phyloP scores from a whole-genome alignment of 1,140 invertebrate genomes.

The Lerema accius region DNA sequence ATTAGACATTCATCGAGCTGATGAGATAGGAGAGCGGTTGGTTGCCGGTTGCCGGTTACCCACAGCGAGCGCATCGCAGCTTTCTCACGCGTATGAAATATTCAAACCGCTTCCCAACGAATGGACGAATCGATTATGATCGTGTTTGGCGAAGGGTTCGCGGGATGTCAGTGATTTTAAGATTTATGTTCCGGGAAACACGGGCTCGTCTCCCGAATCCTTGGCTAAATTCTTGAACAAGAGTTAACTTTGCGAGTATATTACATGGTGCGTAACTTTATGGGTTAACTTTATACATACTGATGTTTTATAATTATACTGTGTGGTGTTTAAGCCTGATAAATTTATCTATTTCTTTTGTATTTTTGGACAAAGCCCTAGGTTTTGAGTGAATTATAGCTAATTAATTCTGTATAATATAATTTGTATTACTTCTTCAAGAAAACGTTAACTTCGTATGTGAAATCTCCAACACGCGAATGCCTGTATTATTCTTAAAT shows the following conservation, averaged over 20 bases:
- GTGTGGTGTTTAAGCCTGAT: no score
- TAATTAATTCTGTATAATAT: no score
- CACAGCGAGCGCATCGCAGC: background rate
- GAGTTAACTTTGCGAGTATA: background rate
- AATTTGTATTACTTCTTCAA: no score
- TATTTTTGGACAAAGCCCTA: no score
- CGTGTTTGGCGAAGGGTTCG: conserved; percentile 6
- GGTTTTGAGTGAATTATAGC: no score
- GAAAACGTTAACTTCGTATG: no score
- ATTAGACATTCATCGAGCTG: background rate
- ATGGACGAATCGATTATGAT: conserved; percentile 21
- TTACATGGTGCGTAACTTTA: background rate
- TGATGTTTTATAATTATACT: background rate
- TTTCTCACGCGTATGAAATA: conserved; percentile 15
- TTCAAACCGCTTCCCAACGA: conserved; percentile 10
- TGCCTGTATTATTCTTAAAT: no score
- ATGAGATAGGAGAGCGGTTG: no score
- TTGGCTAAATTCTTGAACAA: background rate
- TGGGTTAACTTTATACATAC: background rate
- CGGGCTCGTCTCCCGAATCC: background rate
- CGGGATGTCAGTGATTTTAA: conserved; percentile 2
- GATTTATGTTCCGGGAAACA: background rate
- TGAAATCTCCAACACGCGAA: no score
- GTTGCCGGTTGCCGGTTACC: no score
- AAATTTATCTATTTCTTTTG: no score